Evolutionary conservation across 1,140 invertebrate species (phyloP).

Genomic region (Andrena cerasifolii): DNA sequence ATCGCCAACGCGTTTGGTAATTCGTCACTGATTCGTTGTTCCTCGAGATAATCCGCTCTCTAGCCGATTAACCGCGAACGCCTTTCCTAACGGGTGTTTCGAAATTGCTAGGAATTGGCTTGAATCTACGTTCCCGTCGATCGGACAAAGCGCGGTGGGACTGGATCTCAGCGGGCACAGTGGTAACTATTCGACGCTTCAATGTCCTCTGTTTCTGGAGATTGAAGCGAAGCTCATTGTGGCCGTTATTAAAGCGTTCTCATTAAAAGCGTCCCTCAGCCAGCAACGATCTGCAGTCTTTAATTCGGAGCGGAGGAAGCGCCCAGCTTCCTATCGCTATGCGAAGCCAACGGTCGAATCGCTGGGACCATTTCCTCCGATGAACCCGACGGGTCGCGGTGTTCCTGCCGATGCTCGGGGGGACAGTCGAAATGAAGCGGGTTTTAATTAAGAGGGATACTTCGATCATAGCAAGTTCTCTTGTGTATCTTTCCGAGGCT

Average conservation of each 20-base stretch:
- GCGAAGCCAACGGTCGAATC: neutral
- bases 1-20: neutral
- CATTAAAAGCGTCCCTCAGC: neutral
- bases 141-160: too few relatives aligned
- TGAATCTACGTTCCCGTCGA: neutral
- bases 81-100: neutral
- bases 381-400: neutral
- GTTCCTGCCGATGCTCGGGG: neutral
- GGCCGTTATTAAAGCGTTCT: neutral
- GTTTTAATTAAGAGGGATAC: constrained; percentile 6
- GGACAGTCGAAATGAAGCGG: too few relatives aligned
- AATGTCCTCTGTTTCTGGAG: neutral
- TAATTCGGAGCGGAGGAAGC: neutral
- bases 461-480: neutral
- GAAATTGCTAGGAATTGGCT: neutral
- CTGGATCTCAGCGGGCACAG: neutral
- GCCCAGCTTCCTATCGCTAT: too few relatives aligned
- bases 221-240: neutral
- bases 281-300: neutral
- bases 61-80: neutral
- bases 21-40: neutral
- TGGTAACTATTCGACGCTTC: neutral
- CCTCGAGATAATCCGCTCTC: neutral
- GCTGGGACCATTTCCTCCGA: neutral
- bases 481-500: neutral